phyloP scores from a whole-genome alignment of 1,140 invertebrate genomes.

The Brachionus koreanus region DNA sequence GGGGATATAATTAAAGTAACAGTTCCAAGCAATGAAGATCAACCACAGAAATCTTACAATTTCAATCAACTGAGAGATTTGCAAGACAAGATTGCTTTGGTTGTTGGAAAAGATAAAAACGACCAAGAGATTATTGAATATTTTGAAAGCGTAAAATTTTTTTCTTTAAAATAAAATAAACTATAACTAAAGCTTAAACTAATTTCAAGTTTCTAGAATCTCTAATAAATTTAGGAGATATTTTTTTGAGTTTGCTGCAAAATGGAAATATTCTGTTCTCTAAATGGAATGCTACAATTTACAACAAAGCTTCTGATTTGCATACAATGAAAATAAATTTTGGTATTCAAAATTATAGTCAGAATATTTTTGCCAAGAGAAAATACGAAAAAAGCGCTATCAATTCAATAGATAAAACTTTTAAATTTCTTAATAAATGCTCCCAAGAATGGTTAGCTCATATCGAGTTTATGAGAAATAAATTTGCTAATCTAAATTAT shows the following conservation, averaged over 20 bases:
- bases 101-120: constrained; percentile 52
- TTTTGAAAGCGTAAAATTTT: constrained; percentile 49
- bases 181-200: background rate
- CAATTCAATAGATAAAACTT: constrained; percentile 48
- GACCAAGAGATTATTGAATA: constrained; percentile 50
- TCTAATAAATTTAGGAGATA: constrained; percentile 49
- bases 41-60: constrained; percentile 25
- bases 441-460: constrained; percentile 50
- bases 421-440: constrained; percentile 51
- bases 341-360: constrained; percentile 44
- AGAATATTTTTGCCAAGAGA: constrained; percentile 44
- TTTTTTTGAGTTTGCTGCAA: constrained; percentile 49
- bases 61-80: constrained; percentile 51
- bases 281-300: constrained; percentile 49
- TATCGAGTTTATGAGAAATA: constrained; percentile 48
- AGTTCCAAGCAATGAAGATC: constrained; percentile 38
- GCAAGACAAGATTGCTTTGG: constrained; percentile 54
- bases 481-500: constrained; percentile 50
- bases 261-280: constrained; percentile 51
- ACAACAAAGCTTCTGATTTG: constrained; percentile 46
- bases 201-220: constrained; percentile 51
- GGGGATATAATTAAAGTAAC: constrained; percentile 45
- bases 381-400: constrained; percentile 42
- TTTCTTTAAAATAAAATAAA: background rate
- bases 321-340: constrained; percentile 49